phyloP scores from a whole-genome alignment of 2,888 invertebrate genomes.

The Rhopalosiphum nymphaeae region DNA sequence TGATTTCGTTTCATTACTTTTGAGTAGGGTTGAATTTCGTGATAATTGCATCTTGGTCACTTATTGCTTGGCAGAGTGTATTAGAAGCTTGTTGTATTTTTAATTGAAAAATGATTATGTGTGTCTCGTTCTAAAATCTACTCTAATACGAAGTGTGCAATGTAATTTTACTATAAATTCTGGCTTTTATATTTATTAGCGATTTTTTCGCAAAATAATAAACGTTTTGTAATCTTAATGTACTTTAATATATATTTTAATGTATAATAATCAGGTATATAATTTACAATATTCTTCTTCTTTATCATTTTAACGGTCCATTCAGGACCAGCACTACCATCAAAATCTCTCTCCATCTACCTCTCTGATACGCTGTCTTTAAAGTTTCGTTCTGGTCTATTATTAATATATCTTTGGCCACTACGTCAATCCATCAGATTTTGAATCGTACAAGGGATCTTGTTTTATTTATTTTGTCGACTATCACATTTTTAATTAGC shows the following conservation, averaged over 20 bases:
- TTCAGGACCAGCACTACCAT: too few relatives aligned
- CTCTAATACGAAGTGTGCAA: not conserved
- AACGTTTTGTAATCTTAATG: not conserved
- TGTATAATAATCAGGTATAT: not conserved
- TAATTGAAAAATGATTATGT: conserved; percentile 19
- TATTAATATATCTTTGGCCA: too few relatives aligned
- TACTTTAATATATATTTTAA: not conserved
- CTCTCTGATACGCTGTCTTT: too few relatives aligned
- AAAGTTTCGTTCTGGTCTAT: too few relatives aligned
- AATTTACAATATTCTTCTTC: not conserved
- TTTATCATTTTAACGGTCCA: too few relatives aligned
- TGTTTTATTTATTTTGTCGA: too few relatives aligned
- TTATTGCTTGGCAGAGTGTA: not conserved
- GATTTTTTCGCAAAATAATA: not conserved
- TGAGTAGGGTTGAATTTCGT: not conserved
- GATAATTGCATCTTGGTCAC: not conserved
- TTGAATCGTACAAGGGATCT: too few relatives aligned
- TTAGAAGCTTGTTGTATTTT: conserved; percentile 4
- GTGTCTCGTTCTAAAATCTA: not conserved
- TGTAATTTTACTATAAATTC: not conserved
- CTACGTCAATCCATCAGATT: too few relatives aligned
- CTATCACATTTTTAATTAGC: too few relatives aligned
- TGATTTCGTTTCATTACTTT: not conserved
- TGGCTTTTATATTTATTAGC: not conserved
- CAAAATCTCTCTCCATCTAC: too few relatives aligned